These are phyloP conservation scores for Limnephilus auricula DNA, from an alignment of 2,888 invertebrate species.

Conservation along the genomic window DNA sequence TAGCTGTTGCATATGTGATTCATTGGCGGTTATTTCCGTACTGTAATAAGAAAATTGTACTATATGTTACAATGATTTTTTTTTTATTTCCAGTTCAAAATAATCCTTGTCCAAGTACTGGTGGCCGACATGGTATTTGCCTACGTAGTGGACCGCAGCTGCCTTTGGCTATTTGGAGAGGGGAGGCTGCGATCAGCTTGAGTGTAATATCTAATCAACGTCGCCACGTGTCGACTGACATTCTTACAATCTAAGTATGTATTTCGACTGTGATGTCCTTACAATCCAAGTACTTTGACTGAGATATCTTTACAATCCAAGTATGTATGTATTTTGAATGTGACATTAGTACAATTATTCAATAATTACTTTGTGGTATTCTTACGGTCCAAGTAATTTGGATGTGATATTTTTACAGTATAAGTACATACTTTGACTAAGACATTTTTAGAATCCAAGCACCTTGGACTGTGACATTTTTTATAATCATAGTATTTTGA, in stretches of 20 bases:
- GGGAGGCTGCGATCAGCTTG: slow-evolving; percentile 76
- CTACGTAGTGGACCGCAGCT: slow-evolving; percentile 89
- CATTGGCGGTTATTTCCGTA: too few relatives aligned
- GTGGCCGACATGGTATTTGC: slow-evolving; percentile 92
- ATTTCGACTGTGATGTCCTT: neutral
- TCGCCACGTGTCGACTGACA: slow-evolving; percentile 6
- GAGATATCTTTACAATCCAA: too few relatives aligned
- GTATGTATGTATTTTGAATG: too few relatives aligned
- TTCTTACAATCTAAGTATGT: slow-evolving; percentile 11
- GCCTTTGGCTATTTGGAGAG: slow-evolving; percentile 92
- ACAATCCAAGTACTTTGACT: slow-evolving; percentile 8
- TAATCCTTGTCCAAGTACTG: slow-evolving; percentile 88
- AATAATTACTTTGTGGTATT: too few relatives aligned
- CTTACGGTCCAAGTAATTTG: too few relatives aligned
- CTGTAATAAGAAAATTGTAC: too few relatives aligned
- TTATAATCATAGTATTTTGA: too few relatives aligned
- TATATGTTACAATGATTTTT: neutral
- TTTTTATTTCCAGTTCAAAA: slow-evolving; percentile 86
- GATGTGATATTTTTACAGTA: too few relatives aligned
- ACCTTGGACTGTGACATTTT: neutral
- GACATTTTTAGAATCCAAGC: slow-evolving; percentile 12
- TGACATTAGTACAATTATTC: too few relatives aligned
- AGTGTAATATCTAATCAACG: slow-evolving; percentile 3
- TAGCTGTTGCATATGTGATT: too few relatives aligned
- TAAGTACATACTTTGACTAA: neutral